Base-by-base conservation (phyloP, 2,113 vertebrate species). In the Pomatostomus ruficeps region DNA sequence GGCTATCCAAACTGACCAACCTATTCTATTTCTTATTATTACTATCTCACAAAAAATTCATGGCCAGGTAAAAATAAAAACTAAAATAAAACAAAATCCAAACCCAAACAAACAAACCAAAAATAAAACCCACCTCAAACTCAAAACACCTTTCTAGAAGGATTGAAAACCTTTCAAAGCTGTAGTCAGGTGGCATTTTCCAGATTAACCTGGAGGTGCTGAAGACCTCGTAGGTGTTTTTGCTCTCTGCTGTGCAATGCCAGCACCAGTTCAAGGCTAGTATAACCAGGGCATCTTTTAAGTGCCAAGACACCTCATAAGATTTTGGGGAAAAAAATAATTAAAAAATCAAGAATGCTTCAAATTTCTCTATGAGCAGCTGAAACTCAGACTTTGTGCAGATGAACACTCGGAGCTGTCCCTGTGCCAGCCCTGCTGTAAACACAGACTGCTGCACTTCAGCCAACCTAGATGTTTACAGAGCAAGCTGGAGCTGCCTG, bases 401-500 rank as follows among this genome's bases (percentile, higher is more conserved):
- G 66, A 55, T 21, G 48, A 78, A 35, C 71, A n/a, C 28, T 68
- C n/a, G 14, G 71, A 68, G 17, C 52, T 46, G 43, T 23, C 29
- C 22, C 63, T 51, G 20, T 88, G 83, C 54, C 94, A 95, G 58
- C n/a, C 77, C 72, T 76, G 79, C 49, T 52, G 71, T 26, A 83
- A 78, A 76, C 46, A 88, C 2, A 90, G 31, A 40, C 24, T 3
- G 2, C 62, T 72, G 54, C 62, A 45, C 38, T 57, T 55, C 38
- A 88, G 63, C 71, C 71, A 46, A 2, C 31, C 62, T 40, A 25
- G 36, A 29, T 52, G 22, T 70, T 85, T 40, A 68, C 58, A 36
- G 24, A 51, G 48, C 2, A 25, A 88, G 62, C 40, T 6, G 10
- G 25, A 73, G 71, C 62, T 95, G 61, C 74, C 2, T 1, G 9